Evolutionary conservation across 2,888 invertebrate species (phyloP), one percentile per base, ranked within the genome.

Genomic region (Parascotia fuliginaria): DNA sequence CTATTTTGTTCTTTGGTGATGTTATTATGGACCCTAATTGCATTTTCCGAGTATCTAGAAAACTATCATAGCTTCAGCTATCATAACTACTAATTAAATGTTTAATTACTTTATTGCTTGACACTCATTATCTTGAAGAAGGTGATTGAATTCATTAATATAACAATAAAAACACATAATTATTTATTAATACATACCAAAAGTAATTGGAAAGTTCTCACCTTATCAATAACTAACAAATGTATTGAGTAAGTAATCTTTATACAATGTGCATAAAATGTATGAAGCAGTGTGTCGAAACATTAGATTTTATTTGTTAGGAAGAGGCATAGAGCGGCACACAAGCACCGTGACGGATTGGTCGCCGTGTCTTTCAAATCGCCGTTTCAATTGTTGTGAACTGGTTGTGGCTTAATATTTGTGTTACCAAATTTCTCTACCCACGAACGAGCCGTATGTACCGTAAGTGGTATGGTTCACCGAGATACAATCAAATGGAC

Each of bases 351-450:
- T 80, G 81, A 81, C 81, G 75, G 75, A 83, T 81, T 73, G 79
- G 78, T 80, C 79, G 73, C 80, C 73, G 72, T 79, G 73, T 78
- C 77, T 78, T 71, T 77, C 75, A 77, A 80, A 80, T 82, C 73
- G 75, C 76, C 76, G 76, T 80, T 83, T 79, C 84, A 82, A 85
- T 81, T 81, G 78, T 77, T 77, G 77, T 78, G 75, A 76, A 79
- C 81, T 81, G 79, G 78, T 80, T 77, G 75, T 78, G 75, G 76
- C 76, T 81, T 81, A 78, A 81, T 82, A 83, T 81, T 81, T 81
- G 78, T 83, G 80, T 81, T 82, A 83, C 83, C 79, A 79, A 85
- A 84, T 85, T 83, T 85, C 83, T 81, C 85, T 83, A 78, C 82
- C 85, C 82, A 85, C 85, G 77, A 77, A 73, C 65, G 60, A 62